Base-by-base conservation (phyloP, 2,113 vertebrate genomes). In the Mixornis gularis region DNA sequence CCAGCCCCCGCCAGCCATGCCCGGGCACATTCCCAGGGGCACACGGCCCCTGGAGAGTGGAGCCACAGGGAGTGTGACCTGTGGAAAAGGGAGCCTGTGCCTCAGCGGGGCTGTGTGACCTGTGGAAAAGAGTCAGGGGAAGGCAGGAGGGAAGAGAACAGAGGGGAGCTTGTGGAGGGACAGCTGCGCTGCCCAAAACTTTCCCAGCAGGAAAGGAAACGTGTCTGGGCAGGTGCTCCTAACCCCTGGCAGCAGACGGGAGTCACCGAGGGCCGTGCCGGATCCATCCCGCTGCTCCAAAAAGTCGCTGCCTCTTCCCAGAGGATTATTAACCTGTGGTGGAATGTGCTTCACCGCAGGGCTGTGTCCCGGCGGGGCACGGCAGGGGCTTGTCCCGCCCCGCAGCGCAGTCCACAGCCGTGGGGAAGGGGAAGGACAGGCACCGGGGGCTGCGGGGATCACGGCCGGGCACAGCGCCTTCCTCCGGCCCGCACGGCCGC, bases 31-130 rank as follows among this genome's bases (percentile, higher is more conserved):
- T 48, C 22, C 56, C 16, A 0, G 2, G 52, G 52, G 58, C 29
- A 4, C 1, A 0, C 0, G 21, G 46, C 1, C 32, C 26, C 12
- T 3, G 30, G 24, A 17, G 12, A 78, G 32, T 0, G 0, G 70
- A 74, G 16, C 56, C 13, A 9, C 52, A 12, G 11, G 34, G 6
- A 79, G 13, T 7, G 38, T 38, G 38, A 38, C 38, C 38, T 12
- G 10, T 38, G 38, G 38, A 38, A 38, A 38, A 38, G 38, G 38
- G 38, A 38, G 9, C 0, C 0, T 7, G 43, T 25, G 53, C 27
- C 49, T 11, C 26, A 3, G 19, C 4, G 13, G 56, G 32, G 43
- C 32, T 34, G 0, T 5, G 26, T 5, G 32, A 59, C 22, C 56
- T 21, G 0, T 15, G 49, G n/a, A 17, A 43, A 63, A 32, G 27